Evolutionary conservation across 2,888 invertebrate species (phyloP).

Genomic region (Strigamia maritima): DNA sequence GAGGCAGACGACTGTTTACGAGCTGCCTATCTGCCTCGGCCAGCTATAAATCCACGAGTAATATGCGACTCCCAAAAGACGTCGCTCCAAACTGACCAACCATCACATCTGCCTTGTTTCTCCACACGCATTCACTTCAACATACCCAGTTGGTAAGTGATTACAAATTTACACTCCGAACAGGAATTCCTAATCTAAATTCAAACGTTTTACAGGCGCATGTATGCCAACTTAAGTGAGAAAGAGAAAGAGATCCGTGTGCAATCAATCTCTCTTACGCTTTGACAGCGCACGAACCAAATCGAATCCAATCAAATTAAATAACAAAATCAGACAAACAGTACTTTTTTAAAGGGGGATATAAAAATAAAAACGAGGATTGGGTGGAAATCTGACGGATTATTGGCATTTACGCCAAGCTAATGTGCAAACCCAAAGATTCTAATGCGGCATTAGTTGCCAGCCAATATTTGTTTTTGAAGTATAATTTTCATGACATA

Average conservation of each 20-base stretch:
- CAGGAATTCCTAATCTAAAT: conserved; percentile 9
- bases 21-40: conserved; percentile 18
- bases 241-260: neutral
- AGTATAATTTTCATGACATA: neutral
- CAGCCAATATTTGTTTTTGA: neutral
- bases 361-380: neutral
- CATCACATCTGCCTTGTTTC: neutral
- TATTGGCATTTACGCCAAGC: neutral
- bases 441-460: neutral
- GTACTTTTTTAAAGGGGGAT: neutral
- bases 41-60: conserved; percentile 24
- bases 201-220: neutral
- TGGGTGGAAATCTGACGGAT: neutral
- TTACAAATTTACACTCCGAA: conserved; percentile 19
- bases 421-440: neutral
- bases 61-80: conserved; percentile 27
- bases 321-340: neutral
- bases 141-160: neutral
- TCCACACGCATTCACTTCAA: neutral
- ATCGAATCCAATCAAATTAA: neutral
- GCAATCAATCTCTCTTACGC: conserved; percentile 11
- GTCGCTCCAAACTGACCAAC: conserved; percentile 2
- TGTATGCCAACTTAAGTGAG: neutral
- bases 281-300: neutral
- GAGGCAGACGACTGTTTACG: conserved; percentile 13